Evolutionary conservation across 1,140 invertebrate genomes (phyloP).

Genomic region (Pectinophora gossypiella): DNA sequence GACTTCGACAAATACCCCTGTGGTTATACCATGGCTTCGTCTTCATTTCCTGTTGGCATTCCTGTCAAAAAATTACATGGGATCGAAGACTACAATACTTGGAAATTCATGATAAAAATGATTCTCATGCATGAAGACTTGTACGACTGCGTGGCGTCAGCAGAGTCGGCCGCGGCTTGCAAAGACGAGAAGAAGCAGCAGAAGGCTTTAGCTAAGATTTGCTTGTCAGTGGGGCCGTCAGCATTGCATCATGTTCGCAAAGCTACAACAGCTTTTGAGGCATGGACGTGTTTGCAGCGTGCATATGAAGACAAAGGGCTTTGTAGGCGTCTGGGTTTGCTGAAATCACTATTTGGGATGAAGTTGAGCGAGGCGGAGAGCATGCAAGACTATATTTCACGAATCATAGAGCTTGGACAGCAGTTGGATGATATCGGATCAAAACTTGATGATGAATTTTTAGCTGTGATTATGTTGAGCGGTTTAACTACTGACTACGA

Average conservation of each 20-base stretch:
- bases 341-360: slow-evolving; percentile 14
- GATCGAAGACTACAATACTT: slow-evolving; percentile 11
- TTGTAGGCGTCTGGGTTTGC: slow-evolving; percentile 11
- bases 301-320: slow-evolving; percentile 25
- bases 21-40: no score
- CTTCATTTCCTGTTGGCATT: no score
- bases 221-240: not conserved
- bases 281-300: slow-evolving; percentile 14
- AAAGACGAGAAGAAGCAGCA: slow-evolving; percentile 5
- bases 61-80: slow-evolving; percentile 6
- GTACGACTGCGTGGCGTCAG: slow-evolving; percentile 9
- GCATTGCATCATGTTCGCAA: slow-evolving; percentile 4
- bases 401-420: not conserved
- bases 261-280: slow-evolving; percentile 11
- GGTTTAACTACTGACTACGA: slow-evolving; percentile 14
- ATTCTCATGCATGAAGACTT: slow-evolving; percentile 19
- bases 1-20: no score
- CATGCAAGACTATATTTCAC: slow-evolving; percentile 1
- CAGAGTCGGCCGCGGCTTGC: not conserved
- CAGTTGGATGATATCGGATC: slow-evolving; percentile 9
- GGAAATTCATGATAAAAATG: slow-evolving; percentile 24
- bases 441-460: slow-evolving; percentile 14
- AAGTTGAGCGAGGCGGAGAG: slow-evolving; percentile 2
- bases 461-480: slow-evolving; percentile 17
- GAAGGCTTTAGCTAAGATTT: slow-evolving; percentile 6